Percentiles rank a stretch among this genome's conserved stretches.
phyloP scores from a whole-genome alignment of 2,888 invertebrate species.

The Cephus rjabovi region DNA sequence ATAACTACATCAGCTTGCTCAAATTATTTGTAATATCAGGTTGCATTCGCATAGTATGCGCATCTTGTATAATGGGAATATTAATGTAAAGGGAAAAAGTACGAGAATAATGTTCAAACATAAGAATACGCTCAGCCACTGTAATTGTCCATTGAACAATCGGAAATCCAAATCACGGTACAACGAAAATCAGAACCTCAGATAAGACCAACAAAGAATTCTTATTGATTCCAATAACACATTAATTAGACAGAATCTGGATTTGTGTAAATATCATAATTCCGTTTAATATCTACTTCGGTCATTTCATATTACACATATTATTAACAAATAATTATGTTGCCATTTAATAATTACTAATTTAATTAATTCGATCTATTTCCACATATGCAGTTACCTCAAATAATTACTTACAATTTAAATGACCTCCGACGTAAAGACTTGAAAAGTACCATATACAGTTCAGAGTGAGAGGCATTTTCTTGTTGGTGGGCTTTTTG shows the following conservation, averaged over 20 bases:
- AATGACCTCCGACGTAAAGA: slow-evolving; percentile 1
- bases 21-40: slow-evolving; percentile 13
- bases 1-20: slow-evolving; percentile 13
- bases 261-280: not conserved
- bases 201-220: slow-evolving; percentile 2
- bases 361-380: not conserved
- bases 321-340: not conserved
- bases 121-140: not conserved
- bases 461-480: not conserved
- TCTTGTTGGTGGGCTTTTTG: slow-evolving; percentile 6
- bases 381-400: not conserved
- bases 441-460: not conserved
- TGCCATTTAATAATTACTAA: not conserved
- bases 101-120: not conserved
- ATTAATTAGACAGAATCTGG: not conserved
- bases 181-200: slow-evolving; percentile 14
- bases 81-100: not conserved
- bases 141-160: slow-evolving; percentile 9
- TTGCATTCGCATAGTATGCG: not conserved
- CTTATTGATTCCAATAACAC: not conserved
- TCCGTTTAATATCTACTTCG: not conserved
- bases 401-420: not conserved
- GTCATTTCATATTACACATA: not conserved
- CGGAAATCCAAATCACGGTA: slow-evolving; percentile 6
- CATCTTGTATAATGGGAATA: not conserved